Base-by-base conservation (phyloP, 23 tunicate genomes). In the Clavelina lepadiformis region DNA sequence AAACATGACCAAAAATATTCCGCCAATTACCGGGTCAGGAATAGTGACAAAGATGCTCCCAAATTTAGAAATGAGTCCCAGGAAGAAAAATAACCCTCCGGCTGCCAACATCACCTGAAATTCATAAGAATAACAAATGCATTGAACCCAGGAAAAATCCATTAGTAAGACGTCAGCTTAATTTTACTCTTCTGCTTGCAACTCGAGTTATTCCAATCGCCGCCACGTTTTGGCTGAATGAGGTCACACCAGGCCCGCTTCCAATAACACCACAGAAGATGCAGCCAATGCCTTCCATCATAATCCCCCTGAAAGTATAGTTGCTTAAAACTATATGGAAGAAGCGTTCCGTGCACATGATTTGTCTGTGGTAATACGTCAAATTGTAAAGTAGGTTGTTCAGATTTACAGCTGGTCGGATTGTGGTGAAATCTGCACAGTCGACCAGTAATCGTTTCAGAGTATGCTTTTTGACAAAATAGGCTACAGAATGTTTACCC, bases 241-340 rank as follows among this genome's bases (percentile, higher is more conserved):
- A 83, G 2, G 98, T 93, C 31, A 88, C 67, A 51, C 94, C 94
- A 21, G 82, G 74, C 32, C 85, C 68, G 5, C 83, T 83, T 62
- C 98, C 98, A 30, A 93, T 35, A 24, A 93, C 49, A 31, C 94
- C 94, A 20, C 82, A 79, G 1, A 93, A 52, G 7, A 79, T 33
- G 23, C 88, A 81, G 3, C 93, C 98, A 13, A 93, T 3, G 11
- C 98, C 98, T 74, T 93, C 98, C 55, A 93, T 78, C 31, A 67
- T 38, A 11, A 93, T 78, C 1, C 98, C 98, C 33, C 98, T 86
- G 73, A 4, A 52, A 52, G 32, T 23, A n/a, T n/a, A n/a, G n/a
- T n/a, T n/a, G n/a, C n/a, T n/a, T n/a, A n/a, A n/a, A n/a, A n/a
- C n/a, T n/a, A n/a, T n/a, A n/a, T n/a, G n/a, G n/a, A n/a, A n/a